These are phyloP conservation scores for Tautogolabrus adspersus DNA, from an alignment of 2,113 vertebrate genomes.

Conservation along the genomic window DNA sequence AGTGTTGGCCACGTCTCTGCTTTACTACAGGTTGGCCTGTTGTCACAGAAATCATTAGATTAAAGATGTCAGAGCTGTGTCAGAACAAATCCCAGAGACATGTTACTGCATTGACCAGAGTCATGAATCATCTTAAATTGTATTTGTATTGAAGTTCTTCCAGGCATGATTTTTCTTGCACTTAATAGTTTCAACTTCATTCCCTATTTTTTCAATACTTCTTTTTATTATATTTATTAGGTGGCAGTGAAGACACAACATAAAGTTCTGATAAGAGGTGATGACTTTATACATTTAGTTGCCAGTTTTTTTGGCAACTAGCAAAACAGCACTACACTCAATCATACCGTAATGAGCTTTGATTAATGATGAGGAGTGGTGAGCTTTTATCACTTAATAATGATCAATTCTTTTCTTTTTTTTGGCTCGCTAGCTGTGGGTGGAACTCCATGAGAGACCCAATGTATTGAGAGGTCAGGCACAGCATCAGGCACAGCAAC, in stretches of 20 bases:
- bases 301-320: background rate
- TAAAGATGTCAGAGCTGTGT: constrained; percentile 6
- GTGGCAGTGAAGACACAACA: constrained; percentile 2
- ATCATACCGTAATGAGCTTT: background rate
- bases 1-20: constrained; percentile 7
- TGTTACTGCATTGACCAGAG: constrained; percentile 11
- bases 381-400: background rate
- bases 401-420: constrained; percentile 7
- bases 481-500: background rate
- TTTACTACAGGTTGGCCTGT: background rate
- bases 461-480: background rate
- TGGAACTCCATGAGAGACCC: background rate
- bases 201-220: background rate
- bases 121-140: constrained; percentile 31
- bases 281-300: background rate
- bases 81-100: constrained; percentile 8
- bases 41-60: background rate
- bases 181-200: constrained; percentile 6
- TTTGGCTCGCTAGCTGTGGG: background rate
- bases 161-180: constrained; percentile 7
- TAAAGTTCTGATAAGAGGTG: constrained; percentile 1
- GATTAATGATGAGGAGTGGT: background rate
- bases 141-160: background rate
- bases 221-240: constrained; percentile 9
- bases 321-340: background rate